Base-by-base conservation (phyloP, 2,113 vertebrate genomes). In the Silurus asotus region DNA sequence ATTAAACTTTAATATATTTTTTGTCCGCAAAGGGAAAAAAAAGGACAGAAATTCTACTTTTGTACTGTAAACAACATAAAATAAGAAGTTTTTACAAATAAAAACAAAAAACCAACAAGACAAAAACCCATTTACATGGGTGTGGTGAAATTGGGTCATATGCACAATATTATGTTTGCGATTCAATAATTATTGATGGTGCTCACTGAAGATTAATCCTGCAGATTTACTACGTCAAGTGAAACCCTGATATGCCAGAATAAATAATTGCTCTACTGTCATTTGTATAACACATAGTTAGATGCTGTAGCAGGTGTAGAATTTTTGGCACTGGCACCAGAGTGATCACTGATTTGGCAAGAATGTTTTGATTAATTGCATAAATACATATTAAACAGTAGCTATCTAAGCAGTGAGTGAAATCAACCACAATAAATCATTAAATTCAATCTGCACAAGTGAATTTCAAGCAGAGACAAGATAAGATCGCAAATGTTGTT, bases 301-400 rank as follows among this genome's bases (percentile, higher is more conserved):
- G 92, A 91, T 90, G 86, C 92, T 88, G 93, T 91, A 92, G 93
- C 93, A 95, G 94, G 94, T 95, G 94, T 91, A 93, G 89, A 92
- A 74, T 90, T 72, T 89, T 87, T 90, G 89, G 88, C 86, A 82
- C 28, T 86, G 87, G 23, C 94, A 91, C 91, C 89, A 91, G 92
- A 92, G 94, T 94, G 92, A 94, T 94, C 93, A 93, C 83, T 89
- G 86, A 64, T 93, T 94, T 93, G 94, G 94, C 94, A 94, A 91
- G 88, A 91, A 92, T 92, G 85, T 89, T 91, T 91, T 89, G 89
- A 93, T 93, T 93, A 93, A 95, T 94, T 93, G 93, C 94, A 94
- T 94, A 92, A 94, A 94, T 94, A 93, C 94, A 95, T 95, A 93
- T 95, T 94, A 94, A 95, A 94, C 92, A 94, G 93, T 91, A 93